These are phyloP conservation scores for Montipora capitata DNA, from an alignment of 92 coral and sea anemone species.

Conservation along the genomic window DNA sequence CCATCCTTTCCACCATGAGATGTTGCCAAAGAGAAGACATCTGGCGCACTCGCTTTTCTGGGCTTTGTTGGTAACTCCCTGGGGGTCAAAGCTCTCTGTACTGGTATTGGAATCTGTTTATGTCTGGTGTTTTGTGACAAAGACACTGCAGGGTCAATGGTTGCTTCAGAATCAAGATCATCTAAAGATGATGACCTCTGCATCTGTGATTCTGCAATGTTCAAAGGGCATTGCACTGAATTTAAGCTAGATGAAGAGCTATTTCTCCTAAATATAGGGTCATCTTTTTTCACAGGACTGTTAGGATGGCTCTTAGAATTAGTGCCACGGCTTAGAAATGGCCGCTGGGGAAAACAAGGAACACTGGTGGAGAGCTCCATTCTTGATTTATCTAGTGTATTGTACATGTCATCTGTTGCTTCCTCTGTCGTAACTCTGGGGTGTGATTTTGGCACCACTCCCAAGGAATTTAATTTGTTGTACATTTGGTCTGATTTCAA, in stretches of 20 bases:
- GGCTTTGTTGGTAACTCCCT: conserved; percentile 45
- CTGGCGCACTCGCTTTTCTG: conserved; percentile 80
- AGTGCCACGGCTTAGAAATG: neutral
- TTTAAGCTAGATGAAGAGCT: conserved; percentile 43
- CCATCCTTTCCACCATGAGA: conserved; percentile 29
- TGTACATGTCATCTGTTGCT: conserved; percentile 31
- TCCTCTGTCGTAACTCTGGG: conserved; percentile 6
- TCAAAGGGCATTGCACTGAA: conserved; percentile 49
- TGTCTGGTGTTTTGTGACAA: conserved; percentile 40
- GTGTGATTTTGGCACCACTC: neutral
- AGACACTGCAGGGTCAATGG: conserved; percentile 69
- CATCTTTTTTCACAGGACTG: conserved; percentile 26
- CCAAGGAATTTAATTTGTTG: conserved; percentile 34
- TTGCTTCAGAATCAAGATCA: conserved; percentile 83
- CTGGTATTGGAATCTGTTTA: conserved; percentile 45
- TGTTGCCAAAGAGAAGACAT: conserved; percentile 8
- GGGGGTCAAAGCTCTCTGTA: conserved; percentile 14
- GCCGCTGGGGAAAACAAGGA: conserved; percentile 11
- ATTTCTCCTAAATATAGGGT: conserved; percentile 42
- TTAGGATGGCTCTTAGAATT: neutral
- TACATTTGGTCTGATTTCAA: conserved; percentile 41
- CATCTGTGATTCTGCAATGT: conserved; percentile 13
- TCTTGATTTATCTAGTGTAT: conserved; percentile 47
- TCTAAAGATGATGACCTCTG: conserved; percentile 50
- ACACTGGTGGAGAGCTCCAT: neutral